Evolutionary conservation across 2,113 vertebrate species (phyloP).

Genomic region (Megalops atlanticus): DNA sequence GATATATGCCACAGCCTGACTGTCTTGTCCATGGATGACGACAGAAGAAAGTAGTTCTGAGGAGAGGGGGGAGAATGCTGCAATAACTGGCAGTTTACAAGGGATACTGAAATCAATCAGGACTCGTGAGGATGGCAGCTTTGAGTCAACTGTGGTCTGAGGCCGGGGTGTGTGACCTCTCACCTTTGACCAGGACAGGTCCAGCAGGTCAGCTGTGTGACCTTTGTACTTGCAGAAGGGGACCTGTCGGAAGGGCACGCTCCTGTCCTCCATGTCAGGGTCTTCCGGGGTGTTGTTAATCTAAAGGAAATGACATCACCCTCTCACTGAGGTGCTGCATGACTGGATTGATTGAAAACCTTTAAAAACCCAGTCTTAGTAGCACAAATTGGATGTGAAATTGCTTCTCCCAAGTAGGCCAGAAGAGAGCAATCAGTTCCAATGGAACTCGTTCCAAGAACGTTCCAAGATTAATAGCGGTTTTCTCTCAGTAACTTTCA

Average conservation of each 20-base stretch:
- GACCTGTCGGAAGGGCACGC: constrained; percentile 87
- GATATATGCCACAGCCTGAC: constrained; percentile 98
- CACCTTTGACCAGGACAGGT: constrained; percentile 99
- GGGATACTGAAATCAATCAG: not conserved
- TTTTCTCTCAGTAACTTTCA: too few species aligned
- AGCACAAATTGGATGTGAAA: not conserved
- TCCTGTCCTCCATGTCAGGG: constrained; percentile 87
- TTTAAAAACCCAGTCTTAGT: not conserved
- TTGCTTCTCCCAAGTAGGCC: not conserved
- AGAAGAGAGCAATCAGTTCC: not conserved
- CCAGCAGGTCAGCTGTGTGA: constrained; percentile 94
- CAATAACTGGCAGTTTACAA: not conserved
- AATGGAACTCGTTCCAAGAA: too few species aligned
- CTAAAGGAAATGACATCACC: constrained; percentile 54
- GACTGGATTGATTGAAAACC: not conserved
- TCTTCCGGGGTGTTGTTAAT: constrained; percentile 81
- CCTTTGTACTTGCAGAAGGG: constrained; percentile 99
- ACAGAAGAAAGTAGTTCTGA: constrained; percentile 97
- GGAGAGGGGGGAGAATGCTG: not conserved
- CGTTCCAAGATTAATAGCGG: too few species aligned
- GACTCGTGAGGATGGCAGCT: not conserved
- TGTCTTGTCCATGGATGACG: constrained; percentile 99
- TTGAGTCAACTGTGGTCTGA: not conserved
- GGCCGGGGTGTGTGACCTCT: constrained; percentile 26
- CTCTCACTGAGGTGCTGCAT: not conserved